These are phyloP conservation scores for Caenorhabditis parvicauda DNA, from an alignment of 2,888 invertebrate genomes.

Conservation along the genomic window DNA sequence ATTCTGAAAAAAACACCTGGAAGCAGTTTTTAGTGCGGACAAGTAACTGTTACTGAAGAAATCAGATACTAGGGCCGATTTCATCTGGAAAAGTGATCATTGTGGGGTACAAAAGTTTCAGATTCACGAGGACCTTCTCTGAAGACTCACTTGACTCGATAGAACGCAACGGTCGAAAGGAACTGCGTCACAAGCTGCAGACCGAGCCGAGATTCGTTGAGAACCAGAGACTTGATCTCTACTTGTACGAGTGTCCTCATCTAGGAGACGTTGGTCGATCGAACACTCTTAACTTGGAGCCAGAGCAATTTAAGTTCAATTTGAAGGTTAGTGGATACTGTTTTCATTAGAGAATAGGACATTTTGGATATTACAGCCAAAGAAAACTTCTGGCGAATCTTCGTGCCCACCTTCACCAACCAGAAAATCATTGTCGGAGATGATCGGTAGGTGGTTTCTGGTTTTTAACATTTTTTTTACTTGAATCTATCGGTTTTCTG, in stretches of 20 bases:
- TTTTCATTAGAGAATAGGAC: too few species aligned
- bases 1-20: too few species aligned
- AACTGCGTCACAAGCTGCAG: constrained; percentile 24
- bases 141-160: constrained; percentile 44
- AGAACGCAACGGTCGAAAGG: constrained; percentile 38
- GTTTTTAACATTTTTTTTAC: background rate
- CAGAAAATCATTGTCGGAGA: constrained; percentile 17
- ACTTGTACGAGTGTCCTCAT: constrained; percentile 36
- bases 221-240: too few species aligned
- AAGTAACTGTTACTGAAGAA: too few species aligned
- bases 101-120: constrained; percentile 10
- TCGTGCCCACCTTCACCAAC: constrained; percentile 34
- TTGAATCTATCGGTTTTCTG: background rate
- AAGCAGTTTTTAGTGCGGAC: too few species aligned
- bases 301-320: too few species aligned
- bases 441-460: constrained; percentile 13
- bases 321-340: too few species aligned
- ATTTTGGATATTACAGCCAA: background rate
- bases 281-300: constrained; percentile 21
- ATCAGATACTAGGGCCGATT: too few species aligned
- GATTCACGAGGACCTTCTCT: constrained; percentile 47
- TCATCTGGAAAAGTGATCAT: background rate
- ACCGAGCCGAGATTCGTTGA: too few species aligned
- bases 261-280: constrained; percentile 46
- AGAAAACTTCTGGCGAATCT: constrained; percentile 14